A percentile compares a stretch with the other conserved stretches of the same genome.
phyloP scores from a whole-genome alignment of 2,113 vertebrate species.

The Colistium nudipinnis region DNA sequence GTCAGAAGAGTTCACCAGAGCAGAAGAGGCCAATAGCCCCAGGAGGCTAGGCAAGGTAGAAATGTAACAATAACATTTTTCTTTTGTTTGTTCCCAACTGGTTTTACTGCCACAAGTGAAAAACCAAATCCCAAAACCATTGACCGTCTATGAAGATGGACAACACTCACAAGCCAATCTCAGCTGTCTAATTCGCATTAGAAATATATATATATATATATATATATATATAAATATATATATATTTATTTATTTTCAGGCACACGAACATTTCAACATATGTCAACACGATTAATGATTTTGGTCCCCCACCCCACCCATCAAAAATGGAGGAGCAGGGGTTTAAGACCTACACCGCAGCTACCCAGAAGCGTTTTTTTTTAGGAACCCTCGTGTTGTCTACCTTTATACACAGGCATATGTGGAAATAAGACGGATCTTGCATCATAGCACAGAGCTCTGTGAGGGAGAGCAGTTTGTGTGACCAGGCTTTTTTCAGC shows the following conservation, averaged over 20 bases:
- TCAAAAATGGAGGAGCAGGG: no score
- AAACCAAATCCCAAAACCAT: not conserved
- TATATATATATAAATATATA: no score
- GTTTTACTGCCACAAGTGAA: not conserved
- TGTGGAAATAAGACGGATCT: not conserved
- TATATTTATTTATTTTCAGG: no score
- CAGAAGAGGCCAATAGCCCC: no score
- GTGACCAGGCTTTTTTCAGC: conserved; percentile 30
- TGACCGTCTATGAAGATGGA: not conserved
- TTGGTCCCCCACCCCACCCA: no score
- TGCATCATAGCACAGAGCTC: conserved; percentile 13
- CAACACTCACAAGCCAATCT: no score
- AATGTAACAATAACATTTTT: no score
- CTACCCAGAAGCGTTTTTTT: not conserved
- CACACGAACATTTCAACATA: no score
- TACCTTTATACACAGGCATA: not conserved
- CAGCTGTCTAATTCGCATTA: no score
- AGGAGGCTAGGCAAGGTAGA: not conserved
- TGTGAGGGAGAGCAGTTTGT: conserved; percentile 10
- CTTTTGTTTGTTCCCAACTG: conserved; percentile 1
- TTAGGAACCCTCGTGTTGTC: not conserved
- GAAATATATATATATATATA: no score
- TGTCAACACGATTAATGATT: no score
- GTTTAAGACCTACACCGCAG: no score
- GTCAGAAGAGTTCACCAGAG: not conserved